These are phyloP conservation scores for Musca vetustissima DNA, from an alignment of 1,140 invertebrate genomes.

Conservation along the genomic window DNA sequence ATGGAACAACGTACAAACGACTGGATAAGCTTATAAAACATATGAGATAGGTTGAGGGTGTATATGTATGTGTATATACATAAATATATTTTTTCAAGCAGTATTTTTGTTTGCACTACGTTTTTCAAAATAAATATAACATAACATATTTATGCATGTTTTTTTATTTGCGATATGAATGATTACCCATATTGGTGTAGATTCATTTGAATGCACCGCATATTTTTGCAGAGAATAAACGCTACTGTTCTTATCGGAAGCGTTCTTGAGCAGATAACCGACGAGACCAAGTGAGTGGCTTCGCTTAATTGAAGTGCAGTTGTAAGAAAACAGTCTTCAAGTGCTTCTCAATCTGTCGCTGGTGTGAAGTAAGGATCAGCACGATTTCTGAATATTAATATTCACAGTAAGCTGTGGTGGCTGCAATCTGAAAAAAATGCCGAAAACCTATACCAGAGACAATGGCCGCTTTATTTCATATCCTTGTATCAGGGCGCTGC, in stretches of 20 bases:
- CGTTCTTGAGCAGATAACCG: conserved; percentile 3
- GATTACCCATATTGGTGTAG: neutral
- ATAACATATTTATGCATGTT: too few species aligned
- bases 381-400: too few species aligned
- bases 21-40: too few species aligned
- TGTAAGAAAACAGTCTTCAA: conserved; percentile 8
- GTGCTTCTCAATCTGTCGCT: neutral
- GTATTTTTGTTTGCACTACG: too few species aligned
- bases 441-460: neutral
- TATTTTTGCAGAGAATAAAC: neutral
- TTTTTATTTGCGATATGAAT: neutral
- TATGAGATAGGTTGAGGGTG: too few species aligned
- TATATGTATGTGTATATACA: too few species aligned
- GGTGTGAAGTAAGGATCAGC: too few species aligned
- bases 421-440: neutral
- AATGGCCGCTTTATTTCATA: conserved; percentile 11
- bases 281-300: neutral
- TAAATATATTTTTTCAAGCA: too few species aligned
- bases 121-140: too few species aligned
- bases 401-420: too few species aligned
- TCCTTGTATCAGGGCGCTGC: conserved; percentile 23
- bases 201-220: neutral
- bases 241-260: conserved; percentile 3
- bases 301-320: neutral
- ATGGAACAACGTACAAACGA: too few species aligned